Conservation (phyloP, 2,888 invertebrate genomes). For the Schizaphis graminum region DNA sequence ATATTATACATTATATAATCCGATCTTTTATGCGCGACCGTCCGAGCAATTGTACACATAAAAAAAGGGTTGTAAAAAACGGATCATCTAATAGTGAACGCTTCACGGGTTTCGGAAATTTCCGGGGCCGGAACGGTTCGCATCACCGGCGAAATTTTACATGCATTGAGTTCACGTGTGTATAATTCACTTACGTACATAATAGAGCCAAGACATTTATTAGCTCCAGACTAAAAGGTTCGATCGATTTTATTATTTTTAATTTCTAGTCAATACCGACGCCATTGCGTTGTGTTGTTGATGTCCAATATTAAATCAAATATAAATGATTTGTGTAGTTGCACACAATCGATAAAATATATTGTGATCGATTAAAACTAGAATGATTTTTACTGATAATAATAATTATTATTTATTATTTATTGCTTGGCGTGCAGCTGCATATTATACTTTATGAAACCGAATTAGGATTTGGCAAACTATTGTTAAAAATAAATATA, state of each 20-base stretch:
- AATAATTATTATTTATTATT: not conserved
- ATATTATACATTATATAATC: constrained; percentile 15
- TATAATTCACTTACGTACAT: constrained; percentile 40
- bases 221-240: constrained; percentile 29
- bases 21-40: constrained; percentile 57
- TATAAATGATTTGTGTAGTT: constrained; percentile 51
- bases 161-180: constrained; percentile 33
- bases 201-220: constrained; percentile 30
- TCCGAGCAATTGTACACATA: constrained; percentile 49
- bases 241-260: not conserved
- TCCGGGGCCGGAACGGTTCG: constrained; percentile 41
- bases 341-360: not conserved
- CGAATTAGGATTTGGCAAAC: not conserved
- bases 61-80: constrained; percentile 56
- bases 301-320: constrained; percentile 33
- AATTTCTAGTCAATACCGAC: not conserved
- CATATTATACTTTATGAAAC: not conserved
- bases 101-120: constrained; percentile 38
- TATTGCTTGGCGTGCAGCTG: not conserved
- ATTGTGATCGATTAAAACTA: not conserved
- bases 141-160: constrained; percentile 30
- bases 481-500: not conserved
- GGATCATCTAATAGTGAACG: constrained; percentile 56
- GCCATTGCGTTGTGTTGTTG: not conserved
- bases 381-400: not conserved